A percentile compares a stretch with the other conserved stretches of the same genome.
phyloP scores from a whole-genome alignment of 2,888 invertebrate genomes.

The Drosophila melanosoma region DNA sequence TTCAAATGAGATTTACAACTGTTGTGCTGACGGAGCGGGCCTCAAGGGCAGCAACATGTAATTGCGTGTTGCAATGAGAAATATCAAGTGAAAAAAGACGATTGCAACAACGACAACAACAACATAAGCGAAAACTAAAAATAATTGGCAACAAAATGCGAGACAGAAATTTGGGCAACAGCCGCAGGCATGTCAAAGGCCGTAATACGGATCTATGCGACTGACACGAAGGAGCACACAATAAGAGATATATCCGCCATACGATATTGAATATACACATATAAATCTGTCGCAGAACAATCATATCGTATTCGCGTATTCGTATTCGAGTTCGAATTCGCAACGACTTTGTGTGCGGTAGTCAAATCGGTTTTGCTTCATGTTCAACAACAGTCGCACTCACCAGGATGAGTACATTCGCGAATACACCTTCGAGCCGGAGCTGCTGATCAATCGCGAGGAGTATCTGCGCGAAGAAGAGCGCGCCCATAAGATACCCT shows the following conservation, averaged over 20 bases:
- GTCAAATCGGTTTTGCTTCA: constrained; percentile 66
- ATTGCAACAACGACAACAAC: constrained; percentile 16
- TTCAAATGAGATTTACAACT: constrained; percentile 64
- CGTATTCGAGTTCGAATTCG: constrained; percentile 18
- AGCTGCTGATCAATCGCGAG: constrained; percentile 82
- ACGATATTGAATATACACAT: constrained; percentile 9
- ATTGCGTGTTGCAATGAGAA: constrained; percentile 64
- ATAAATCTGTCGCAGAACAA: constrained; percentile 14
- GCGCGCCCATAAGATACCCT: constrained; percentile 57
- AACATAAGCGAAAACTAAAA: constrained; percentile 64
- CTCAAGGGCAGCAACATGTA: constrained; percentile 70
- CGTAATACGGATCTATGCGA: constrained; percentile 66
- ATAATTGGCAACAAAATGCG: constrained; percentile 79
- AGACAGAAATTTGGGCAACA: constrained; percentile 71
- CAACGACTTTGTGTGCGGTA: constrained; percentile 23
- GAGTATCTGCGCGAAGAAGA: constrained; percentile 78
- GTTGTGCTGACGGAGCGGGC: constrained; percentile 50
- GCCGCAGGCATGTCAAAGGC: constrained; percentile 79
- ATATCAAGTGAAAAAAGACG: constrained; percentile 23
- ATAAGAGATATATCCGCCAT: constrained; percentile 1
- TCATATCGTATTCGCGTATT: constrained; percentile 21
- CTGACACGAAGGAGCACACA: constrained; percentile 37
- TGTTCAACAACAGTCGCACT: constrained; percentile 78
- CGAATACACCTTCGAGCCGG: constrained; percentile 84
- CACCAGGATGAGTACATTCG: constrained; percentile 83